Evolutionary conservation across 2,113 vertebrate species (phyloP).

Genomic region (Antennarius striatus): DNA sequence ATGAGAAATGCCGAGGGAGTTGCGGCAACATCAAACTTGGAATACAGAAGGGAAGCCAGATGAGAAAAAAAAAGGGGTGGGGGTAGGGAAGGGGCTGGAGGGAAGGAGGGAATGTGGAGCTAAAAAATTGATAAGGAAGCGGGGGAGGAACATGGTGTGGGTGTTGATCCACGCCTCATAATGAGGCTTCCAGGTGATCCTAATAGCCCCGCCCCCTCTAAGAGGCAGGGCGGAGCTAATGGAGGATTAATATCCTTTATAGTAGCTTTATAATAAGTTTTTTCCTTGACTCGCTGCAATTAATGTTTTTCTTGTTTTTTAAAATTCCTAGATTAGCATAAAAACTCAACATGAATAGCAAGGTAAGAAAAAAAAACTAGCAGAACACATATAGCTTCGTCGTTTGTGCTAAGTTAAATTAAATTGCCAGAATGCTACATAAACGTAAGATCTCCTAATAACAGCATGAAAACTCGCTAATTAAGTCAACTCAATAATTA

Average conservation of each 20-base stretch:
- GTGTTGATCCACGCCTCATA: slow-evolving; percentile 67
- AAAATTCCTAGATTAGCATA: no score
- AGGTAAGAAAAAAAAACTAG: no score
- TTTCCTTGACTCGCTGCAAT: not conserved
- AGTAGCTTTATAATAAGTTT: slow-evolving; percentile 7
- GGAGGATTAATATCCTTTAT: slow-evolving; percentile 34
- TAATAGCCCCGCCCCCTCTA: slow-evolving; percentile 52
- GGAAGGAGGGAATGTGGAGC: slow-evolving; percentile 11
- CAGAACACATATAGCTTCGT: no score
- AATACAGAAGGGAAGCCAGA: not conserved
- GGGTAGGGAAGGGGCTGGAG: not conserved
- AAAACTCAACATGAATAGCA: no score
- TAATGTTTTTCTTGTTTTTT: no score
- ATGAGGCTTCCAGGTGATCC: slow-evolving; percentile 48
- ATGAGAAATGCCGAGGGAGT: slow-evolving; percentile 29
- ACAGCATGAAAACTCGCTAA: no score
- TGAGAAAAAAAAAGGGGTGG: slow-evolving; percentile 33
- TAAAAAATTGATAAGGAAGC: slow-evolving; percentile 20
- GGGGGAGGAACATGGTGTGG: slow-evolving; percentile 39
- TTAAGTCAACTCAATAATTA: no score
- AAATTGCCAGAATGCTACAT: no score
- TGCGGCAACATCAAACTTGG: slow-evolving; percentile 2
- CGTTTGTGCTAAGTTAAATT: no score
- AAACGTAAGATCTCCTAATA: no score
- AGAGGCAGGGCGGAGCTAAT: slow-evolving; percentile 14